Evolutionary conservation across 2,113 vertebrate species (phyloP), one percentile per base, ranked within the genome.

Genomic region (Zeus faber): DNA sequence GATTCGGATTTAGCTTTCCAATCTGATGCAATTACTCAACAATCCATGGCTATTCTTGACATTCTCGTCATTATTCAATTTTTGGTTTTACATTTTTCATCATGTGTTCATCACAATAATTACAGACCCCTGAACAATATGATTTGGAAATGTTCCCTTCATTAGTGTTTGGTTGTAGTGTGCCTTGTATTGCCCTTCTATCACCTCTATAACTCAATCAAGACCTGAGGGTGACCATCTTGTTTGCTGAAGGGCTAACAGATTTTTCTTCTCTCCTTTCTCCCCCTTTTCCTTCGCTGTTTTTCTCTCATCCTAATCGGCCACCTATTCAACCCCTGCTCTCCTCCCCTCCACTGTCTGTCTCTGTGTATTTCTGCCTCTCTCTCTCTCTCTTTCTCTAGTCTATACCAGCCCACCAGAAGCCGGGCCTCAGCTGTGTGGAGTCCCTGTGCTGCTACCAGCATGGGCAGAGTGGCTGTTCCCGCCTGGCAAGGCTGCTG

Each of bases 401-500:
- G 82, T 64, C 79, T 83, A 45, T 86, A 69, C 43, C 74, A 64
- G 39, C 76, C 76, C 46, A 74, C 58, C 86, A 95, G 93, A 64
- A 87, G 88, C 82, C 89, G 89, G 58, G 90, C 90, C 78, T 99
- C 93, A 91, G 91, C 91, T 99, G 95, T 87, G 69, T 99, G 96
- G 96, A 99, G 87, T 98, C 96, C 86, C 60, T 97, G 91, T 97
- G 94, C 90, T 99, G 96, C 89, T 92, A 94, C 93, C 87, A 94
- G 82, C 89, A 91, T 80, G 94, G 94, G 86, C 89, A 93, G 82
- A 88, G 93, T 86, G 86, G 88, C 61, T 93, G 94, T 77, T 17
- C 92, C 79, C 85, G 95, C 92, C 46, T 93, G 96, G 87, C 89
- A 90, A 79, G 70, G 92, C 66, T 94, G 91, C 81, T 98, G 93